Conservation (phyloP, 2,113 vertebrate genomes). For the Pterocles burchelli region DNA sequence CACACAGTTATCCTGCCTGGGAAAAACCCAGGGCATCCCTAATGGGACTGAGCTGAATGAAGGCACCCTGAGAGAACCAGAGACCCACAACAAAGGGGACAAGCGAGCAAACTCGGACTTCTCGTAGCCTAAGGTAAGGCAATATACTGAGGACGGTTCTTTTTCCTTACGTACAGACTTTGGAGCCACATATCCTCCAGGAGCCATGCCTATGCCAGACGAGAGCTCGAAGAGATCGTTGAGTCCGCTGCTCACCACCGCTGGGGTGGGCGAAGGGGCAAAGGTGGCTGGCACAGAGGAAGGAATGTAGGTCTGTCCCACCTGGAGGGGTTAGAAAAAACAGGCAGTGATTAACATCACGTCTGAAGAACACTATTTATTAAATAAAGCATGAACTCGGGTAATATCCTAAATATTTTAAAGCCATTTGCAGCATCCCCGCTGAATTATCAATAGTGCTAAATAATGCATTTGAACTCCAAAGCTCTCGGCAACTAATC, state of each 20-base stretch:
- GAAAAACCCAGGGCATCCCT: background rate
- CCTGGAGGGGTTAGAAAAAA: constrained; percentile 74
- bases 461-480: constrained; percentile 54
- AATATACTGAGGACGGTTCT: background rate
- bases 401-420: constrained; percentile 56
- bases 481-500: constrained; percentile 35
- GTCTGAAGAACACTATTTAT: background rate
- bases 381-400: background rate
- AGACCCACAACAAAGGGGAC: background rate
- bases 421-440: background rate
- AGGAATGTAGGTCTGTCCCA: constrained; percentile 97
- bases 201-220: constrained; percentile 91
- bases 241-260: constrained; percentile 89
- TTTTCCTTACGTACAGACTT: constrained; percentile 87
- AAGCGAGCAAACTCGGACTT: background rate
- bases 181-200: constrained; percentile 86
- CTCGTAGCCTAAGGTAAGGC: background rate
- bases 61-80: background rate
- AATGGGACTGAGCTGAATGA: background rate
- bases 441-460: constrained; percentile 37
- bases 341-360: background rate
- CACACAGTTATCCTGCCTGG: background rate
- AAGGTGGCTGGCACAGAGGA: constrained; percentile 94
- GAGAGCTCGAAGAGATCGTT: constrained; percentile 97
- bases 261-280: constrained; percentile 95